Conservation (phyloP, 2,797 vertebrate species). For the Phaenicophaeus curvirostris region DNA sequence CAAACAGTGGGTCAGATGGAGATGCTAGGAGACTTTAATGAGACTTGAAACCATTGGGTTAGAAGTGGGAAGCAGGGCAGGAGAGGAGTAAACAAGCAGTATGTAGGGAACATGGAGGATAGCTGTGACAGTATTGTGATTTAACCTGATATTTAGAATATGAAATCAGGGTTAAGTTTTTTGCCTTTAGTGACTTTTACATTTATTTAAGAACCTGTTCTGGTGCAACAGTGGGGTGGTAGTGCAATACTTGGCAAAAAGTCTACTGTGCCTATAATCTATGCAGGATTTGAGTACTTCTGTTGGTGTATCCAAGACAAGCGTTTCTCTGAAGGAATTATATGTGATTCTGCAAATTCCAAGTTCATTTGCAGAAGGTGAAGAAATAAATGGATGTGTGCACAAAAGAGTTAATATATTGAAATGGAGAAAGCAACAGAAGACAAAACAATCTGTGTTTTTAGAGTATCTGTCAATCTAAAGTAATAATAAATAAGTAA, state of each 20-base stretch:
- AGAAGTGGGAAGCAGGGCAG: not conserved
- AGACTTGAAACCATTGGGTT: not conserved
- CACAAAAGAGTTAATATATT: not conserved
- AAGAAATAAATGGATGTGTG: slow-evolving; percentile 21
- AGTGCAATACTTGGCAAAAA: not conserved
- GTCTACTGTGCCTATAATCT: not conserved
- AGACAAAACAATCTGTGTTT: slow-evolving; percentile 54
- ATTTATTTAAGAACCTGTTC: not conserved
- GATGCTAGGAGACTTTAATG: not conserved
- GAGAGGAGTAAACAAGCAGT: not conserved
- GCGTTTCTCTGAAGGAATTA: not conserved
- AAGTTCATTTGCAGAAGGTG: slow-evolving; percentile 30
- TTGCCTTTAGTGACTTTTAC: not conserved
- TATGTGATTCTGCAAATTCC: slow-evolving; percentile 22
- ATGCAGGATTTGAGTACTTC: not conserved
- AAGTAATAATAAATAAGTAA: slow-evolving; percentile 57
- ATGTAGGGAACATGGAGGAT: not conserved
- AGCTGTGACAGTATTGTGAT: not conserved
- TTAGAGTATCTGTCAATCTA: slow-evolving; percentile 52
- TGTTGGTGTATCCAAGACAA: not conserved
- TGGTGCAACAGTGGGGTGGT: not conserved
- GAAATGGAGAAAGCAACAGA: slow-evolving; percentile 38
- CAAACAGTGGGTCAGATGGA: not conserved
- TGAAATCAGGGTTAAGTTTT: not conserved
- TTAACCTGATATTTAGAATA: not conserved